Evolutionary conservation across 2,797 vertebrate genomes (phyloP), one percentile per base, ranked within the genome.

Genomic region (Phalanger gymnotis): DNA sequence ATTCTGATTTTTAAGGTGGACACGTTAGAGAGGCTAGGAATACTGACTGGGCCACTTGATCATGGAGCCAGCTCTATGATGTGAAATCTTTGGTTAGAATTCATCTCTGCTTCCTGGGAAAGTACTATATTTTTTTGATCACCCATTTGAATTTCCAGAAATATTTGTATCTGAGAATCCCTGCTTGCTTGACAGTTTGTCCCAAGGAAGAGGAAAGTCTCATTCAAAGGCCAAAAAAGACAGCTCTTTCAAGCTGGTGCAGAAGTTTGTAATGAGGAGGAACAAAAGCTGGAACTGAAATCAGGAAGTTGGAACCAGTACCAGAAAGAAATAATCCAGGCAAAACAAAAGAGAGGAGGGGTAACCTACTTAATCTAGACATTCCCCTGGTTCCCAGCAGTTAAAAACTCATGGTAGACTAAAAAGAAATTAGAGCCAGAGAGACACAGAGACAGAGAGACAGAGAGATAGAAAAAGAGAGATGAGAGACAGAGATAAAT

Each of bases 131-230:
- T 25, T 91, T 22, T 92, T 90, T 94, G n/a, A 51, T 4, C 25
- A 16, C 47, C 90, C n/a, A 47, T 92, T 61, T 93, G 53, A 90
- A 6, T 92, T 96, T 90, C 73, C n/a, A 53, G 53, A 96, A 94
- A 93, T 30, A 81, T 81, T 30, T 81, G 87, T 51, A 57, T 94
- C 54, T 30, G 5, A 10, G 5, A 73, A 30, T 34, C 89, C 61
- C 40, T 81, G 22, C 47, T 81, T 47, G 19, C 61, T 28, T 57
- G 54, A 52, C 81, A 47, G 9, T 6, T 54, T 9, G 19, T 0
- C 90, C 89, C 58, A 47, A 91, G n/a, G 13, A 94, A 47, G 55
- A 58, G 55, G 47, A 40, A 51, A 34, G 19, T 30, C 51, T 3
- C n/a, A 0, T 54, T 5, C 34, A 47, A 27, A 81, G 40, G 22